These are phyloP conservation scores for Drosophila grimshawi DNA, from an alignment of 1,140 invertebrate genomes.

Conservation along the genomic window DNA sequence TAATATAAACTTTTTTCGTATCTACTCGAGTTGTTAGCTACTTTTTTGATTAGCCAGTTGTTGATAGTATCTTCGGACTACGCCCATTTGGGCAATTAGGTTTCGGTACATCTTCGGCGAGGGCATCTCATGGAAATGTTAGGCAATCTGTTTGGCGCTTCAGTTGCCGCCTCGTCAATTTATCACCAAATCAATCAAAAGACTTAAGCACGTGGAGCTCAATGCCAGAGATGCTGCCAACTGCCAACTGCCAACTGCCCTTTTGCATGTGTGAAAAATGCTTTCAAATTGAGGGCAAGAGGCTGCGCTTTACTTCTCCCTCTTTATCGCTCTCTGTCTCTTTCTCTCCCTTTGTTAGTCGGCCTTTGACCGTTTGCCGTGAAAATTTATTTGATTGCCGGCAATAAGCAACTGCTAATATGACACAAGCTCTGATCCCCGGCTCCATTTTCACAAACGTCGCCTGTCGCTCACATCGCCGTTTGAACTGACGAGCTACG, in stretches of 20 bases:
- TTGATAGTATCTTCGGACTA: slow-evolving; percentile 33
- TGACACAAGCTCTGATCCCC: slow-evolving; percentile 71
- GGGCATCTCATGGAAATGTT: slow-evolving; percentile 47
- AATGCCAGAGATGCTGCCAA: slow-evolving; percentile 1
- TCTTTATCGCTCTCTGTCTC: not conserved
- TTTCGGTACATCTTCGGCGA: slow-evolving; percentile 24
- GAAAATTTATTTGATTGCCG: slow-evolving; percentile 82
- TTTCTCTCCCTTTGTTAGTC: not conserved
- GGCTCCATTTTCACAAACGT: slow-evolving; percentile 1
- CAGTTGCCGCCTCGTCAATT: slow-evolving; percentile 75
- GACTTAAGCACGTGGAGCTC: slow-evolving; percentile 53
- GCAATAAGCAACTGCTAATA: slow-evolving; percentile 81
- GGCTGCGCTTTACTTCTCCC: slow-evolving; percentile 21
- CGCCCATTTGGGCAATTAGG: slow-evolving; percentile 60
- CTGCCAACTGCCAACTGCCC: slow-evolving; percentile 20
- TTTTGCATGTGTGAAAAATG: slow-evolving; percentile 63
- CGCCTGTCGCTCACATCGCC: slow-evolving; percentile 11
- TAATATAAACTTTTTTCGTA: not conserved
- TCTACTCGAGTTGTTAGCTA: not conserved
- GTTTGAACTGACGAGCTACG: slow-evolving; percentile 21
- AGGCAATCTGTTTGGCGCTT: slow-evolving; percentile 72
- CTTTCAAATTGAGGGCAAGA: slow-evolving; percentile 55
- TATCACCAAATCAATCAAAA: slow-evolving; percentile 83
- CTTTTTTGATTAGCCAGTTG: slow-evolving; percentile 25
- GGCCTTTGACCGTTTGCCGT: slow-evolving; percentile 77